Conservation (phyloP, 2,797 vertebrate genomes). For the Hydrophis major region DNA sequence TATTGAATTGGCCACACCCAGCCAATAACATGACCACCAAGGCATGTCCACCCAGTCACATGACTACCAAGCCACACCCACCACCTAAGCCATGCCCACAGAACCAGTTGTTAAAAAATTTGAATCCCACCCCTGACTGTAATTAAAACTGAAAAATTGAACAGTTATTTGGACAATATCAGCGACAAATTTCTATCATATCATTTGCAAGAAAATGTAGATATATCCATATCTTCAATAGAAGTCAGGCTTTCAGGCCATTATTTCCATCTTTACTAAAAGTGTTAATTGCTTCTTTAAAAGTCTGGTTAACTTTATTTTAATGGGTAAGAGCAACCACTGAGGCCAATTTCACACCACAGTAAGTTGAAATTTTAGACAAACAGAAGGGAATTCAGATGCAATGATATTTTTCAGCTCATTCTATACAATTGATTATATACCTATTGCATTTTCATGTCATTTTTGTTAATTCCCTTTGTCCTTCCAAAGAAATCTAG, state of each 20-base stretch:
- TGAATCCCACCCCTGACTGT: neutral
- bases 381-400: neutral
- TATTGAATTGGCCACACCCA: too few species aligned
- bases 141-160: neutral
- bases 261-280: neutral
- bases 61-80: too few species aligned
- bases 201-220: neutral
- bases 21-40: too few species aligned
- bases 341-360: conserved; percentile 10
- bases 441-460: neutral
- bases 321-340: neutral
- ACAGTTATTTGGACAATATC: neutral
- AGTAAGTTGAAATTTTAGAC: conserved; percentile 12
- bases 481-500: neutral
- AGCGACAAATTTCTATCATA: neutral
- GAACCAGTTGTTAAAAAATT: too few species aligned
- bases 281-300: conserved; percentile 1
- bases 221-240: neutral
- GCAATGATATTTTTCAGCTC: neutral
- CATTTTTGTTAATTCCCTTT: neutral
- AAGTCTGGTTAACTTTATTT: conserved; percentile 3
- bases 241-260: neutral
- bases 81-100: too few species aligned
- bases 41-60: too few species aligned
- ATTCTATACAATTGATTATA: neutral